These are phyloP conservation scores for Plebejus anna DNA, from an alignment of 2,888 invertebrate species.

Conservation along the genomic window DNA sequence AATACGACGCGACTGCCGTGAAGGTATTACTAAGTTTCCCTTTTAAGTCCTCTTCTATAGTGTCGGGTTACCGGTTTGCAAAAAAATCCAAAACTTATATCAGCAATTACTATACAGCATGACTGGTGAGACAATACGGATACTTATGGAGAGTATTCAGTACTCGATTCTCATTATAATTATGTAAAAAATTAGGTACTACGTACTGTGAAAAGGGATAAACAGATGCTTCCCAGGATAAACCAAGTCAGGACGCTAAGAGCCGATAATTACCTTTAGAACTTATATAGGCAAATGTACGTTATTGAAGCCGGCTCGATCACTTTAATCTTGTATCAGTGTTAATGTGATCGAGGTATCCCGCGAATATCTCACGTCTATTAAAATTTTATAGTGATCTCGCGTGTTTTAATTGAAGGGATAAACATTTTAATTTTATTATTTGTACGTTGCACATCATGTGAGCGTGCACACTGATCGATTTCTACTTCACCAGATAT, in stretches of 20 bases:
- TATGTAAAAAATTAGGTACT: conserved; percentile 16
- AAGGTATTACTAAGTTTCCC: conserved; percentile 68
- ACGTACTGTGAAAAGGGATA: conserved; percentile 47
- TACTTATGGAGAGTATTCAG: no score
- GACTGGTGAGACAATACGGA: no score
- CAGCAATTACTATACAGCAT: conserved; percentile 56
- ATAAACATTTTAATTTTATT: conserved; percentile 7
- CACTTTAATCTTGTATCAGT: conserved; percentile 37
- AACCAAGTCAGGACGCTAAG: conserved; percentile 39
- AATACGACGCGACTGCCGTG: conserved; percentile 65
- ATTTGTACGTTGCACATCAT: not conserved
- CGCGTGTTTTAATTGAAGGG: not conserved
- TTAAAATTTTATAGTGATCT: not conserved
- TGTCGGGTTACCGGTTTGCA: conserved; percentile 58
- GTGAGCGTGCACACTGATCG: not conserved
- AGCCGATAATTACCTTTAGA: conserved; percentile 42
- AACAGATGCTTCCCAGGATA: conserved; percentile 56
- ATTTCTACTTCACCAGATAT: not conserved
- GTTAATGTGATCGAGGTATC: conserved; percentile 34
- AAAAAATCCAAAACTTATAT: conserved; percentile 51
- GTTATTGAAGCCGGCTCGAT: conserved; percentile 33
- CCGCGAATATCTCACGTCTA: conserved; percentile 19
- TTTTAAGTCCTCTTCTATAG: conserved; percentile 63
- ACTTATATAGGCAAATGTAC: conserved; percentile 41
- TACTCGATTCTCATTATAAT: no score